These are phyloP conservation scores for Epinephelus lanceolatus DNA, from an alignment of 2,113 vertebrate genomes.

Conservation along the genomic window DNA sequence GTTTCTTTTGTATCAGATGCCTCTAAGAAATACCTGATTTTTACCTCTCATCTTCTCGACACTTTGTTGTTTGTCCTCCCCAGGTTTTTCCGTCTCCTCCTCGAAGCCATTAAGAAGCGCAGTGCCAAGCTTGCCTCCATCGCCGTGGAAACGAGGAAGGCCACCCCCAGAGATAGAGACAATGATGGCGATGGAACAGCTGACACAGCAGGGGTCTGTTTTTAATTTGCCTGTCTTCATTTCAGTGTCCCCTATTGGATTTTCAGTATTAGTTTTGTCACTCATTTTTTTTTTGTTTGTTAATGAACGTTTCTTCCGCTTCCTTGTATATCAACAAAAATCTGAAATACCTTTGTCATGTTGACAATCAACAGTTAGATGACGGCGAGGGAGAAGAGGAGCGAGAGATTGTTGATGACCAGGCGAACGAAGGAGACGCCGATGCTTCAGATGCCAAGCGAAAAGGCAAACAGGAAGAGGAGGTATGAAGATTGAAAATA, in stretches of 20 bases:
- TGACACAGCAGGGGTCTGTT: conserved; percentile 31
- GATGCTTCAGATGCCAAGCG: conserved; percentile 92
- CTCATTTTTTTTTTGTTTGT: neutral
- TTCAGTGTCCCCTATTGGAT: neutral
- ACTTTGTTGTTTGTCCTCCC: neutral
- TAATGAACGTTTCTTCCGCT: neutral
- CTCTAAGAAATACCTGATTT: neutral
- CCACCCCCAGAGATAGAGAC: conserved; percentile 85
- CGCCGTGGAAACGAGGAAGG: conserved; percentile 87
- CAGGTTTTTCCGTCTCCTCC: conserved; percentile 92
- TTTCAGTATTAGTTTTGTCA: neutral
- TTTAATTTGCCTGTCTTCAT: neutral
- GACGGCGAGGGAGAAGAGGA: conserved; percentile 84
- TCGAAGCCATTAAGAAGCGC: conserved; percentile 91
- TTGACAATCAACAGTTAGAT: conserved; percentile 46
- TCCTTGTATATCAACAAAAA: neutral
- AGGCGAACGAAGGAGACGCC: conserved; percentile 92
- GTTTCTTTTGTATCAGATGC: neutral
- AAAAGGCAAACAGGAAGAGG: conserved; percentile 92
- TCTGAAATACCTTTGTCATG: neutral
- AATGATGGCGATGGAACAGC: conserved; percentile 30
- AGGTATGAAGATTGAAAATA: conserved; percentile 81
- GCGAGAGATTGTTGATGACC: conserved; percentile 86
- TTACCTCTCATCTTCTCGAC: neutral
- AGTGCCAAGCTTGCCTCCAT: conserved; percentile 88